These are phyloP conservation scores for Calliopum simillimum DNA, from an alignment of 2,888 invertebrate species.

Conservation along the genomic window DNA sequence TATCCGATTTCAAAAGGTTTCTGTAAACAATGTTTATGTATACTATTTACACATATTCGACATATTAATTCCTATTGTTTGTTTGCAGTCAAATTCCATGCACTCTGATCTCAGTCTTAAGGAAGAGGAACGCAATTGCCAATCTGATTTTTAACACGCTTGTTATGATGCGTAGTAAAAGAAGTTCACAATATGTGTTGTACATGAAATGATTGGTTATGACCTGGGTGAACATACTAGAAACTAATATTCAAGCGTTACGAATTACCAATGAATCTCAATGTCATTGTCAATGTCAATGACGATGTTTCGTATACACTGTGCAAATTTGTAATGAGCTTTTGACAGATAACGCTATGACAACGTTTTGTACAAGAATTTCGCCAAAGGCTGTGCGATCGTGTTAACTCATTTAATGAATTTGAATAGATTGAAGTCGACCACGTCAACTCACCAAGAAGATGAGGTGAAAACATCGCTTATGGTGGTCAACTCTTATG, in stretches of 20 bases:
- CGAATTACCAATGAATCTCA: no score
- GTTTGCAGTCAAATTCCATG: not conserved
- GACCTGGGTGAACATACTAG: conserved; percentile 15
- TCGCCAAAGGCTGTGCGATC: conserved; percentile 15
- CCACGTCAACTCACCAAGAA: not conserved
- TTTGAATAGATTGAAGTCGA: conserved; percentile 2
- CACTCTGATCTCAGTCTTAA: not conserved
- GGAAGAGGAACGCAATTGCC: not conserved
- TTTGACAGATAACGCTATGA: conserved; percentile 22
- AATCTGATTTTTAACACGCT: not conserved
- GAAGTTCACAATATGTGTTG: no score
- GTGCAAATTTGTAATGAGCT: conserved; percentile 17
- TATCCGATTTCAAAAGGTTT: no score
- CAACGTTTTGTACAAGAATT: not conserved
- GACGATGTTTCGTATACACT: not conserved
- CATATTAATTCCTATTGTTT: no score
- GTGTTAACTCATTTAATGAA: conserved; percentile 25
- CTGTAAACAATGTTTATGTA: no score
- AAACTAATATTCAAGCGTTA: conserved; percentile 4
- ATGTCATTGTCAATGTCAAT: not conserved
- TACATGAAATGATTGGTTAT: conserved; percentile 12
- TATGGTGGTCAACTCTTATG: not conserved
- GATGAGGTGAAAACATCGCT: not conserved
- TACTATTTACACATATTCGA: no score
- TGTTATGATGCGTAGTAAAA: no score